These are phyloP conservation scores for Kryptolebias ocellatus DNA, from an alignment of 2,797 vertebrate genomes.

Conservation along the genomic window DNA sequence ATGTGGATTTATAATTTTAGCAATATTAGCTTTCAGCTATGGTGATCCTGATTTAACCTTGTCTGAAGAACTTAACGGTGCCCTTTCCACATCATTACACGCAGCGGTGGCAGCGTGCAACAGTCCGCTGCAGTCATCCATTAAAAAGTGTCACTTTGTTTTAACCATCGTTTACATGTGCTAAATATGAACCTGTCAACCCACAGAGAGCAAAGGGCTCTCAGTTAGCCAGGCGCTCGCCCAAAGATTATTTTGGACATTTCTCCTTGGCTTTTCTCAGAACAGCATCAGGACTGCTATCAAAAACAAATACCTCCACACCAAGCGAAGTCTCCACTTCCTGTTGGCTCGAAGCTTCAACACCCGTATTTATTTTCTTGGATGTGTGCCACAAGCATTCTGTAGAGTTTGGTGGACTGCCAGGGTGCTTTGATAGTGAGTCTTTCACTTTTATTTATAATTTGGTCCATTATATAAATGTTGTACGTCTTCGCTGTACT, in stretches of 20 bases:
- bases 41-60: slow-evolving; percentile 9
- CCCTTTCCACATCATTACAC: slow-evolving; percentile 31
- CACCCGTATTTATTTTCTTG: not conserved
- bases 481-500: not conserved
- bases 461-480: not conserved
- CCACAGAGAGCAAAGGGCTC: slow-evolving; percentile 2
- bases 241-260: slow-evolving; percentile 29
- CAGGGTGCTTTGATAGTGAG: not conserved
- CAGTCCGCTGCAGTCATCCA: slow-evolving; percentile 1
- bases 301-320: slow-evolving; percentile 31
- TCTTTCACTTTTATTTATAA: not conserved
- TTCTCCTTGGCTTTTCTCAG: slow-evolving; percentile 26
- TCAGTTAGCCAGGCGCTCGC: slow-evolving; percentile 8
- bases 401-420: slow-evolving; percentile 3
- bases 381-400: slow-evolving; percentile 2
- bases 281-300: slow-evolving; percentile 17
- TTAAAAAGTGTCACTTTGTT: not conserved
- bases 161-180: slow-evolving; percentile 13
- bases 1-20: too few species aligned
- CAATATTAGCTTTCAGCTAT: too few species aligned
- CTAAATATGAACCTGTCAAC: slow-evolving; percentile 24
- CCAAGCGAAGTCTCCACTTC: slow-evolving; percentile 26
- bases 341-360: slow-evolving; percentile 10
- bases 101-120: not conserved
- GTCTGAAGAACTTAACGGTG: slow-evolving; percentile 13